Base-by-base conservation (phyloP, 1,140 invertebrate genomes). In the Pseudachorutes palmiensis region DNA sequence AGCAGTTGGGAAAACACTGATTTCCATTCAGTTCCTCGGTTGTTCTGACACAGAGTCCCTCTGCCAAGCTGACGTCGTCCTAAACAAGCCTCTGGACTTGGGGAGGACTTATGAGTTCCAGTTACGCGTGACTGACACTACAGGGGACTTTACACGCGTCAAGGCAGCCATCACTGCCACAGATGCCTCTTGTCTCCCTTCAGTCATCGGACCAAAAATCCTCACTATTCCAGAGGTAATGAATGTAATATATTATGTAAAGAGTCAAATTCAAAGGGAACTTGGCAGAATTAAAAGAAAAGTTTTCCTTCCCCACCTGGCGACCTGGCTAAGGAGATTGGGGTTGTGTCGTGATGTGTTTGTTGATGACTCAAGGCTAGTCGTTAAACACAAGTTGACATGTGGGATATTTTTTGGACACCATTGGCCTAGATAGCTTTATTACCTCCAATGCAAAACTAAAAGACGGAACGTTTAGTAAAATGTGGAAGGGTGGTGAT, bases 151-250 rank as follows among this genome's bases (percentile, higher is more conserved):
- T 71, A 86, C 87, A 67, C 84, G 84, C 58, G 86, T 90, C 76
- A 84, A 87, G 69, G 90, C 88, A 72, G 89, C 88, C 60, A 87
- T 93, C 78, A 86, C 86, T 33, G 89, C 88, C 57, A 91, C 90
- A 30, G 88, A 90, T 77, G 86, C 87, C 16, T 88, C 88, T 61
- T 86, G 87, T 28, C 81, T 86, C 72, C 86, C 87, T 75, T 84
- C 85, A 72, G 88, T 91, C 77, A 91, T 92, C 76, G 70, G 65
- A 0, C 68, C 67, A 19, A 74, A 33, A 33, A 67, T 71, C 48
- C 68, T 74, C 24, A 61, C 64, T 31, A 49, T 74, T 45, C 55
- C 66, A 49, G 72, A 74, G 72, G 72, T 74, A 68, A 45, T 9
- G n/a, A n/a, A n/a, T n/a, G n/a, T n/a, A n/a, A n/a, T n/a, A n/a